Evolutionary conservation across 1,140 invertebrate species (phyloP).

Genomic region (Maniola jurtina): DNA sequence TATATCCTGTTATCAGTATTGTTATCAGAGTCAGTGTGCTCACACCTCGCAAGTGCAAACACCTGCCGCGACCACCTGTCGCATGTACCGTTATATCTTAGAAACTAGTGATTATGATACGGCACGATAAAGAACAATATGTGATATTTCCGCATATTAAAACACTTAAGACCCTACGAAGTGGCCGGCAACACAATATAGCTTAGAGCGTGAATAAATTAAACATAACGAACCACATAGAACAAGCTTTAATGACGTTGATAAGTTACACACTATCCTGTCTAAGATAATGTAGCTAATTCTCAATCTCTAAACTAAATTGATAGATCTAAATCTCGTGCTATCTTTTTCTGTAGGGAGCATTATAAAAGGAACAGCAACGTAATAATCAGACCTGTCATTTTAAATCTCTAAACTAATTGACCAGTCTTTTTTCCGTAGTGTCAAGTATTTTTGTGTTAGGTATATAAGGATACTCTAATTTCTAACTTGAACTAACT

Average conservation of each 20-base stretch:
- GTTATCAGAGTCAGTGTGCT: slow-evolving; percentile 58
- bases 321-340: background rate
- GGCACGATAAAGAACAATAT: slow-evolving; percentile 21
- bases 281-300: too few species aligned
- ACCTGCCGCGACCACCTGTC: slow-evolving; percentile 63
- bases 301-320: too few species aligned
- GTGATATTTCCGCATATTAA: slow-evolving; percentile 24
- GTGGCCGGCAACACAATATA: slow-evolving; percentile 4
- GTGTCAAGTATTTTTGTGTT: too few species aligned
- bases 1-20: slow-evolving; percentile 50
- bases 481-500: too few species aligned
- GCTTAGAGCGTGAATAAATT: slow-evolving; percentile 6
- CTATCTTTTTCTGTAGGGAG: too few species aligned
- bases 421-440: too few species aligned
- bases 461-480: too few species aligned
- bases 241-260: background rate
- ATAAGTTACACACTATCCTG: background rate
- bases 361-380: too few species aligned
- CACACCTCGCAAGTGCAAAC: slow-evolving; percentile 64
- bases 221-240: background rate
- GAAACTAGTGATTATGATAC: slow-evolving; percentile 39
- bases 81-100: slow-evolving; percentile 47
- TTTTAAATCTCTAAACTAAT: too few species aligned
- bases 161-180: background rate
- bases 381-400: too few species aligned